Base-by-base conservation (phyloP, 1,140 invertebrate species). In the Drosophila varians region DNA sequence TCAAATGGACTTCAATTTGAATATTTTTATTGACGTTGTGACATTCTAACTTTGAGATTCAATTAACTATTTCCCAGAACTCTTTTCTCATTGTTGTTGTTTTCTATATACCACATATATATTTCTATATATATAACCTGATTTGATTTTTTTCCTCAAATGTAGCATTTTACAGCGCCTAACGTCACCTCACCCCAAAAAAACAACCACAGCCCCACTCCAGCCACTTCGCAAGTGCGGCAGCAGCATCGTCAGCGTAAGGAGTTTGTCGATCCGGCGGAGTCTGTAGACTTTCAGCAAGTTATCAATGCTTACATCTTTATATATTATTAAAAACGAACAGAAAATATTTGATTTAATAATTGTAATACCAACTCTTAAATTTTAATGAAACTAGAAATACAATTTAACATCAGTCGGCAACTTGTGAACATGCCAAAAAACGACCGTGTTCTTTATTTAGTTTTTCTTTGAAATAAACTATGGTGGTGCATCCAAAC, bases 121-220 rank as follows among this genome's bases (percentile, higher is more conserved):
- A 76, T 77, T 65, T 62, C 75, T 56, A 55, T 73, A 61, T 74
- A 80, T 69, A 86, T 86, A 86, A 86, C 73, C 71, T 86, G 80
- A 86, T 86, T 80, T 86, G 73, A 87, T 86, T 86, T 86, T 72
- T 86, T 86, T 86, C 82, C 80, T 74, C 77, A 86, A 86, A 86
- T 86, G 82, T 86, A 86, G 80, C 80, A 70, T 80, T 70, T 86
- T 87, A 80, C 82, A 87, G 82, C 71, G 58, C 68, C 77, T 54
- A 62, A 82, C 72, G 61, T 66, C 80, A 53, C 58, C 43, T 52
- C 70, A 60, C 60, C 76, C 46, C 54, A 36, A 56, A 61, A 57
- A 42, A 8, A 49, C 18, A 62, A 49, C 69, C 60, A 31, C 78
- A 69, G 61, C 52, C 51, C 48, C 23, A 38, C 49, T 38, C 12